Evolutionary conservation across 2,888 invertebrate species (phyloP).

Genomic region (Chrysina gloriosa): DNA sequence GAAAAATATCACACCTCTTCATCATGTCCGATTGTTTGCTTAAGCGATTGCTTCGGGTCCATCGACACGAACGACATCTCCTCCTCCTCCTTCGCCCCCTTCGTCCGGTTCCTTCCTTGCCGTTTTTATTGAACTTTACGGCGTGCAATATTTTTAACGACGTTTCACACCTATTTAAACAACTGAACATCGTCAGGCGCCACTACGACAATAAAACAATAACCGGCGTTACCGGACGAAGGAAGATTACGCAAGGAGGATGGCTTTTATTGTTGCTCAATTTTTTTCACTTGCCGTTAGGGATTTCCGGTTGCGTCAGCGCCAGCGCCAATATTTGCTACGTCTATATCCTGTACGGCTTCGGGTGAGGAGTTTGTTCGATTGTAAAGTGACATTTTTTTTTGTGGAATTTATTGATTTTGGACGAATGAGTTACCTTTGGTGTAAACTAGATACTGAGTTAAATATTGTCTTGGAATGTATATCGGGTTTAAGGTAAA

Average conservation of each 20-base stretch:
- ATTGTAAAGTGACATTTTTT: neutral
- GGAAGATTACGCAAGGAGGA: constrained; percentile 23
- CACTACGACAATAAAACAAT: constrained; percentile 39
- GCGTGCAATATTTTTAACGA: constrained; percentile 36
- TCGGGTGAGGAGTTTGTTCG: neutral
- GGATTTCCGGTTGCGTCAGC: constrained; percentile 28
- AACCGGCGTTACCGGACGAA: neutral
- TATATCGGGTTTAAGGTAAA: no score
- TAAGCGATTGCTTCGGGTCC: constrained; percentile 11
- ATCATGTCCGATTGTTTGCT: neutral
- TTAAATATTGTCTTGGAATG: no score
- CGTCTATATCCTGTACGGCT: constrained; percentile 1
- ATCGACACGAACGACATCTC: neutral
- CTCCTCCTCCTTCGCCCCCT: neutral
- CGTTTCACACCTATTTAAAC: constrained; percentile 42
- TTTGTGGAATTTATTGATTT: no score
- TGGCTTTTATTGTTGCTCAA: constrained; percentile 11
- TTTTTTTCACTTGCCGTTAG: neutral
- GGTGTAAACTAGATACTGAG: no score
- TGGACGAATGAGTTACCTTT: no score
- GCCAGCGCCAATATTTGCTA: constrained; percentile 21
- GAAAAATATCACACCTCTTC: constrained; percentile 13
- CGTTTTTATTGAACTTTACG: constrained; percentile 24
- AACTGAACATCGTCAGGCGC: constrained; percentile 38
- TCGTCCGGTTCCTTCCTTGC: neutral